phyloP scores from a whole-genome alignment of 2,113 vertebrate species.

The Neodontobutis hainanensis region DNA sequence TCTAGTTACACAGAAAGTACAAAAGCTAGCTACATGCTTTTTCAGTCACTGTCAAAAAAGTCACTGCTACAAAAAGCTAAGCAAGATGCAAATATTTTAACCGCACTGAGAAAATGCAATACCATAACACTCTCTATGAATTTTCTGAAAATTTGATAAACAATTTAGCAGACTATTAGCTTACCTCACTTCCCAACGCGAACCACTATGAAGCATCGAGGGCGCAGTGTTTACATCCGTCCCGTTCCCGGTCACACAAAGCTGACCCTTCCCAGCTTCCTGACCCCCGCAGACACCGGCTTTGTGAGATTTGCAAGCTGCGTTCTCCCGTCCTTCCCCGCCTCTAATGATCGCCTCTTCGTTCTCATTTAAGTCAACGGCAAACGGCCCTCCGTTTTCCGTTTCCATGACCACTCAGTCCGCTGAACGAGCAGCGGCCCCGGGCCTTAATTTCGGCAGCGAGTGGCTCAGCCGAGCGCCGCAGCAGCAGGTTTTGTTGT shows the following conservation, averaged over 20 bases:
- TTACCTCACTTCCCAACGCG: background rate
- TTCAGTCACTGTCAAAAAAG: too few species aligned
- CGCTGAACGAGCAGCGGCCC: slow-evolving; percentile 31
- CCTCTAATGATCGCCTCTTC: slow-evolving; percentile 32
- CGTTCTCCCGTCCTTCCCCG: background rate
- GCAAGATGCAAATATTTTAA: too few species aligned
- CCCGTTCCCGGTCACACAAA: slow-evolving; percentile 36
- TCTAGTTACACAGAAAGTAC: too few species aligned
- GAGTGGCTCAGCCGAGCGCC: slow-evolving; percentile 54
- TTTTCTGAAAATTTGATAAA: too few species aligned
- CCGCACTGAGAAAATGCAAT: too few species aligned
- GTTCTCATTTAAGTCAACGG: slow-evolving; percentile 72
- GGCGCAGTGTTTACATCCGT: slow-evolving; percentile 56
- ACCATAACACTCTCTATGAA: too few species aligned
- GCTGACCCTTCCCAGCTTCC: slow-evolving; percentile 37
- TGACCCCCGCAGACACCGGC: slow-evolving; percentile 49
- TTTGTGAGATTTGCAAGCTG: slow-evolving; percentile 20
- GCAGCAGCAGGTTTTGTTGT: slow-evolving; percentile 61
- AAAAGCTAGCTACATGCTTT: too few species aligned
- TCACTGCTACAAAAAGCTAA: too few species aligned
- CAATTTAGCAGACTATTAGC: too few species aligned
- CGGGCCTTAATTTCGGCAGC: slow-evolving; percentile 42
- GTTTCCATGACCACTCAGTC: slow-evolving; percentile 72
- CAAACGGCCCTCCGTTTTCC: slow-evolving; percentile 48
- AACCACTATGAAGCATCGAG: background rate